Conservation (phyloP, 2,888 invertebrate species). For the Octonoba sinensis region DNA sequence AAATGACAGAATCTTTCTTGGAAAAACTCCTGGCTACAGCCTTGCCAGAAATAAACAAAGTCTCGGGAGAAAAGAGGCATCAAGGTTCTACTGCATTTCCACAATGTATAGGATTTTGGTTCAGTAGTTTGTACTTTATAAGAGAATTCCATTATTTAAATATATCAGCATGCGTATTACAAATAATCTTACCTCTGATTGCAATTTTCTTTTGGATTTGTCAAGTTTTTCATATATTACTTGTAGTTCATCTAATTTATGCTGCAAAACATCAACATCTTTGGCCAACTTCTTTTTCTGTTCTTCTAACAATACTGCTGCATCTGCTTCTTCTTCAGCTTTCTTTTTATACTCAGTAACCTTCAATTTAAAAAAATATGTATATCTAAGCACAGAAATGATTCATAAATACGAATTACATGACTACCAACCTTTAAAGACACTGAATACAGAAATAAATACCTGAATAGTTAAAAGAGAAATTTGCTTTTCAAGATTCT, state of each 20-base stretch:
- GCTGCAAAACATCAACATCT: constrained; percentile 87
- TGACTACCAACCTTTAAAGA: not conserved
- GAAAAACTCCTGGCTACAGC: too few species aligned
- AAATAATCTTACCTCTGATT: constrained; percentile 79
- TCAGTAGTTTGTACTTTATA: too few species aligned
- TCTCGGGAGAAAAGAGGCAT: too few species aligned
- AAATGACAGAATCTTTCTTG: too few species aligned
- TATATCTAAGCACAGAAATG: too few species aligned
- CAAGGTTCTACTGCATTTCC: too few species aligned
- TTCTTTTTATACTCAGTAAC: constrained; percentile 82
- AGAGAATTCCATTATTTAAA: too few species aligned
- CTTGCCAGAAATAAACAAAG: too few species aligned
- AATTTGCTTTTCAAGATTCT: constrained; percentile 85
- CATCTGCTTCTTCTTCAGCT: constrained; percentile 91
- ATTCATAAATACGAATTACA: too few species aligned
- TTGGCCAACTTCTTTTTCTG: constrained; percentile 87
- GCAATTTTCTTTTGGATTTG: constrained; percentile 97
- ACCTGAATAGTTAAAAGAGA: constrained; percentile 61
- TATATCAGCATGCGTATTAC: too few species aligned
- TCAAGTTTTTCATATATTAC: constrained; percentile 92
- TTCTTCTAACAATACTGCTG: constrained; percentile 86
- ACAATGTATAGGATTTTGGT: too few species aligned
- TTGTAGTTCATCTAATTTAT: constrained; percentile 91
- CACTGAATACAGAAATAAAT: not conserved
- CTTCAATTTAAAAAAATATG: constrained; percentile 52